Conservation (phyloP, 2,113 vertebrate species). For the Dendrocopos noguchii region DNA sequence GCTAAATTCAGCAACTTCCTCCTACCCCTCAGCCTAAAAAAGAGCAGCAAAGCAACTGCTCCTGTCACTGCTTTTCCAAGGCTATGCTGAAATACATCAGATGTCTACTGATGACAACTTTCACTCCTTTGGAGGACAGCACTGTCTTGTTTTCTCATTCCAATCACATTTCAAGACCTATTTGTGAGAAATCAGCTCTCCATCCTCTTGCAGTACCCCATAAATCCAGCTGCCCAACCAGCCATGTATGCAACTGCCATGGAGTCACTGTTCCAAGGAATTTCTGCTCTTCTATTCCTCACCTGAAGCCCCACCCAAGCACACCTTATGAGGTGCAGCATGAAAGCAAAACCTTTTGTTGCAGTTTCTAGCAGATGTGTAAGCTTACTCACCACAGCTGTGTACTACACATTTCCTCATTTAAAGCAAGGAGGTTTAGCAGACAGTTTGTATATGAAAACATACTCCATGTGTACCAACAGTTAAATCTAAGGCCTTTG, state of each 20-base stretch:
- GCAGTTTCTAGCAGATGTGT: background rate
- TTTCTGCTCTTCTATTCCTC: background rate
- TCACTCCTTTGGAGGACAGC: background rate
- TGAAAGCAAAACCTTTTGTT: background rate
- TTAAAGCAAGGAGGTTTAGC: background rate
- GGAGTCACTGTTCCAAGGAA: background rate
- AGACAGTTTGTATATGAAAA: background rate
- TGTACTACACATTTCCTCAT: background rate
- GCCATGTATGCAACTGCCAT: accelerated
- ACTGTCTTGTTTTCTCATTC: background rate
- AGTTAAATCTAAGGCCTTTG: background rate
- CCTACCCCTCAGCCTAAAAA: background rate
- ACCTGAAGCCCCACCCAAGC: background rate
- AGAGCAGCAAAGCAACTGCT: conserved; percentile 41
- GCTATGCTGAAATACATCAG: background rate
- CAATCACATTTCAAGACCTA: background rate
- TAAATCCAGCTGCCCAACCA: background rate
- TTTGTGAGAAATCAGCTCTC: background rate
- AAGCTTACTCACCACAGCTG: background rate
- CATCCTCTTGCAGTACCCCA: background rate
- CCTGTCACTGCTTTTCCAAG: background rate
- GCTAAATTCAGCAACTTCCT: conserved; percentile 16
- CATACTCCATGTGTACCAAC: background rate
- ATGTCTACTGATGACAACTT: background rate
- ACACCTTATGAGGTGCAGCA: accelerated